Evolutionary conservation across 2,797 vertebrate species (phyloP).

Genomic region (Lagorchestes hirsutus): DNA sequence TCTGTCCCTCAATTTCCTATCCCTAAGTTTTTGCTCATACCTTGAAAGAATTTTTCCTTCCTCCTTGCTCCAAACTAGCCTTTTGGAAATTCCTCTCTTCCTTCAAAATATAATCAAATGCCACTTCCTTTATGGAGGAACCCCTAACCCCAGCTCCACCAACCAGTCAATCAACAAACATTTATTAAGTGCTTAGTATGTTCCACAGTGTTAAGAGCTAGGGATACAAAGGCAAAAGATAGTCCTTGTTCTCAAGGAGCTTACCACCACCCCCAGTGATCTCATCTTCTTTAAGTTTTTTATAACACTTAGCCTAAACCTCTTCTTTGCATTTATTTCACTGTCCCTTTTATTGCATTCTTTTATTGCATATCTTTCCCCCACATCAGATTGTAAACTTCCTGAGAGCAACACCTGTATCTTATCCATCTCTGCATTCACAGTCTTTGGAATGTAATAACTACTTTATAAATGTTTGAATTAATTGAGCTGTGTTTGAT

Average conservation of each 20-base stretch:
- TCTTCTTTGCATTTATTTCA: neutral
- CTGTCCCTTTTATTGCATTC: neutral
- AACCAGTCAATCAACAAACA: neutral
- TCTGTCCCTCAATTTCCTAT: neutral
- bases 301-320: neutral
- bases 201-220: neutral
- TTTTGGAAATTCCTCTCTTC: neutral
- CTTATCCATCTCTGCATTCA: neutral
- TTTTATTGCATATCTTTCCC: neutral
- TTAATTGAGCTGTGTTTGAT: neutral
- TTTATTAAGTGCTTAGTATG: neutral
- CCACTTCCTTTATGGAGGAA: neutral
- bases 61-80: neutral
- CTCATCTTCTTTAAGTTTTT: neutral
- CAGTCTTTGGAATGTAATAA: neutral
- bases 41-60: neutral
- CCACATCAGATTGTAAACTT: neutral
- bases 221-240: neutral
- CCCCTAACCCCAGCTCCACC: neutral
- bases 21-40: neutral
- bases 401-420: neutral
- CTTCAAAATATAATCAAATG: neutral
- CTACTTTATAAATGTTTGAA: neutral
- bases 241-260: neutral
- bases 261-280: neutral